Evolutionary conservation across 2,113 vertebrate genomes (phyloP).

Genomic region (Microtus oregoni): DNA sequence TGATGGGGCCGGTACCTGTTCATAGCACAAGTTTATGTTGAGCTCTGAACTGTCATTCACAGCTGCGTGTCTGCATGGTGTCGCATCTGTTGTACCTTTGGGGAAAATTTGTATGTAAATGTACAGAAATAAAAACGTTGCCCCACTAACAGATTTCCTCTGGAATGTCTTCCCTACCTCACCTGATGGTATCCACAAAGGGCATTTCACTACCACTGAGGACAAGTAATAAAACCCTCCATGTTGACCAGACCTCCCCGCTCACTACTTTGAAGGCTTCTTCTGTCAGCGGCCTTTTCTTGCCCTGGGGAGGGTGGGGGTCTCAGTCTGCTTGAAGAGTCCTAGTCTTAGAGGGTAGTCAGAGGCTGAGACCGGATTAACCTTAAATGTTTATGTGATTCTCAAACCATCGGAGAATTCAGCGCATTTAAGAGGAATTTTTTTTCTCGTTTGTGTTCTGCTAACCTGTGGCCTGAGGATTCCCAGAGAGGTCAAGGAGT

Average conservation of each 20-base stretch:
- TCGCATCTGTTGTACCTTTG: constrained; percentile 88
- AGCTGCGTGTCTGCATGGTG: constrained; percentile 91
- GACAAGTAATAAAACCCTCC: constrained; percentile 48
- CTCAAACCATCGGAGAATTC: constrained; percentile 4
- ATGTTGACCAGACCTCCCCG: not conserved
- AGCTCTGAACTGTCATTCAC: constrained; percentile 87
- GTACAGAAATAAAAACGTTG: constrained; percentile 91
- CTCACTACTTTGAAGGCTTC: not conserved
- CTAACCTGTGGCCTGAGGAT: not conserved
- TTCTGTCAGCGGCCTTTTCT: not conserved
- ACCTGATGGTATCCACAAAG: constrained; percentile 63
- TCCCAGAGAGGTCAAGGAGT: constrained; percentile 44
- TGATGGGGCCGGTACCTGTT: constrained; percentile 83
- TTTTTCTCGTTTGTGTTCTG: constrained; percentile 29
- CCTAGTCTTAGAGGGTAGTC: not conserved
- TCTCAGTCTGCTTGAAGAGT: not conserved
- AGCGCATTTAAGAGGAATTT: not conserved
- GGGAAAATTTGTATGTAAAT: constrained; percentile 89
- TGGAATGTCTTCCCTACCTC: constrained; percentile 83
- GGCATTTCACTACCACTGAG: constrained; percentile 60
- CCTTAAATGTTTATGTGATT: not conserved
- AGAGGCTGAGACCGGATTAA: not conserved
- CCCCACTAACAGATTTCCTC: constrained; percentile 82
- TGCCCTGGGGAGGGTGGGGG: fast-evolving
- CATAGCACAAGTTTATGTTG: constrained; percentile 88